These are phyloP conservation scores for Synergus umbraculus DNA, from an alignment of 2,888 invertebrate genomes.

Conservation along the genomic window DNA sequence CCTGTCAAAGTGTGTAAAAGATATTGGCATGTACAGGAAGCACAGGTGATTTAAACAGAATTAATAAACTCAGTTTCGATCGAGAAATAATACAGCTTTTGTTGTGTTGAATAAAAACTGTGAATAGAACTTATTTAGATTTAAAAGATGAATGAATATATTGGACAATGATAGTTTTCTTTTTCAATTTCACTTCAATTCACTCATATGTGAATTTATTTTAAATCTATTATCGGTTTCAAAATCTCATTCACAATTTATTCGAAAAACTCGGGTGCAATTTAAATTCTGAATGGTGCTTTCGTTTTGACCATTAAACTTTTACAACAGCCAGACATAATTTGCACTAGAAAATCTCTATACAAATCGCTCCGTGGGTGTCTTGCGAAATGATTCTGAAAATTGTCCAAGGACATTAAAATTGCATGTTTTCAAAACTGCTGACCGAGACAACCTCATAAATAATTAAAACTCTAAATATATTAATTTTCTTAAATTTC, in stretches of 20 bases:
- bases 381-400: conserved; percentile 37
- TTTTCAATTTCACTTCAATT: not conserved
- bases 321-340: not conserved
- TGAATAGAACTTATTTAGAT: no score
- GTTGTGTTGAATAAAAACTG: no score
- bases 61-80: not conserved
- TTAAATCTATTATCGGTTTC: not conserved
- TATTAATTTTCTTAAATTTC: conserved; percentile 5
- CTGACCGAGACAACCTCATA: conserved; percentile 21
- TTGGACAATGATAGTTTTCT: no score
- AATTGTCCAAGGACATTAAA: conserved; percentile 29
- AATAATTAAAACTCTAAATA: conserved; percentile 15
- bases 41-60: not conserved
- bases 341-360: conserved; percentile 25
- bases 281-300: not conserved
- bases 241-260: not conserved
- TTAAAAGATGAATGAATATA: no score
- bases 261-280: not conserved
- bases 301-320: conserved; percentile 12
- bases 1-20: not conserved
- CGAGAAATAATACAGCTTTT: not conserved
- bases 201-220: not conserved
- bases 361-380: conserved; percentile 14
- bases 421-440: conserved; percentile 27
- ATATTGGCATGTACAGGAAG: not conserved